Evolutionary conservation across 2,888 invertebrate genomes (phyloP), one percentile per base, ranked within the genome.

Genomic region (Sarcophaga carnaria): DNA sequence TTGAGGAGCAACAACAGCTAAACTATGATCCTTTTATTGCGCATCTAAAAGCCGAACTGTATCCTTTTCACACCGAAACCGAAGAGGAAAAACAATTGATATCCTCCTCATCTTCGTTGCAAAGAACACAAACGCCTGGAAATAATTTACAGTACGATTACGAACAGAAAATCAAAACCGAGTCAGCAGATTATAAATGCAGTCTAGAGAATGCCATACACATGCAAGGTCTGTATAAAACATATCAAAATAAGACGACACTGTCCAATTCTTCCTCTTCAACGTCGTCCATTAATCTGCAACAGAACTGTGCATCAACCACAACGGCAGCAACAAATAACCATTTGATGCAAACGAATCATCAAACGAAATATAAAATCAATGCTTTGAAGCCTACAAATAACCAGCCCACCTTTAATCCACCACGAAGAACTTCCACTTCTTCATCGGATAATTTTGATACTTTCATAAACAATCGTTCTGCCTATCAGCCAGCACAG

Each of bases 371-470:
- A 54, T 54, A 54, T 54, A 54, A 54, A 54, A 17, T 54, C 54
- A 54, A 54, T 54, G 12, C 54, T 54, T 17, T 54, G 17, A 63
- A 17, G 54, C 20, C 20, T 10, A 20, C 77, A 59, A 25, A 75
- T 67, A 62, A 69, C 63, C 69, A 62, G 14, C 79, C 79, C 63
- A 63, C 49, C 12, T 71, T 25, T 20, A 54, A 54, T 54, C 12
- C 37, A 37, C 37, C 37, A 37, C 37, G 91, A 60, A 91, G 92
- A 88, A 92, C 91, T 80, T 92, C 93, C 63, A 90, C 91, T 67
- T 92, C 92, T 71, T 93, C 93, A 49, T 90, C 91, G 37, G 92
- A 93, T 83, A 92, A 92, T 89, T 93, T 93, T 85, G 92, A 93
- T 89, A 90, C 89, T 81, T 92, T 93, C 89, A 92, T 92, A 85